Evolutionary conservation across 2,113 vertebrate species (phyloP), one percentile per base, ranked within the genome.

Genomic region (Barnardius zonarius): DNA sequence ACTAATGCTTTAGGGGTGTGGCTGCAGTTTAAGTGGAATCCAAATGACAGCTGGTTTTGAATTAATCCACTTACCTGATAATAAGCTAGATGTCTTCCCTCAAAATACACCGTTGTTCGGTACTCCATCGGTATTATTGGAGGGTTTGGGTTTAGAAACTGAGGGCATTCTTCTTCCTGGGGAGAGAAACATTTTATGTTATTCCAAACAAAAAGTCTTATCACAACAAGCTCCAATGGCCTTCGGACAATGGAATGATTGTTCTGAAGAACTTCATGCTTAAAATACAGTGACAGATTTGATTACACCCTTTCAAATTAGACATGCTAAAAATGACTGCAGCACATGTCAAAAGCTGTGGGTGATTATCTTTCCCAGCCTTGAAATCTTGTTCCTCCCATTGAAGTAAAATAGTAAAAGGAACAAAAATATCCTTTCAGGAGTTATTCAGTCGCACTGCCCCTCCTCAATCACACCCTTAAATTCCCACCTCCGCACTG

Each of bases 141-240:
- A 13, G 99, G 99, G 33, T 83, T 90, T 35, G 98, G 98, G 23
- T 98, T 96, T 96, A 98, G 98, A 93, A 99, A 99, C 97, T 98
- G 99, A n/a, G 99, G 99, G 95, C 99, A 99, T 33, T 78, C 92
- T 52, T 95, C 96, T 94, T 98, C 98, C 99, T 99, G 93, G 20
- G 41, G 27, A 84, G 41, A 83, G 30, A 94, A 61, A 88, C 16
- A 95, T 88, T 97, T 95, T 81, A 81, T 2, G 18, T 86, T 81
- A 92, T 86, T 95, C 51, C 84, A 93, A 95, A 84, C 44, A 83
- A 84, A 92, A 96, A 77, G 20, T 70, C 93, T 79, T 68, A 95
- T 88, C 79, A 88, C 48, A 94, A 93, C 77, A 93, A 92, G 88
- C 82, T 88, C 83, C 33, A 17, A 35, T 72, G 73, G 88, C 59